A percentile compares a stretch with the other conserved stretches of the same genome.
phyloP scores from a whole-genome alignment of 2,888 invertebrate genomes.

The Nemapogon koenigi region DNA sequence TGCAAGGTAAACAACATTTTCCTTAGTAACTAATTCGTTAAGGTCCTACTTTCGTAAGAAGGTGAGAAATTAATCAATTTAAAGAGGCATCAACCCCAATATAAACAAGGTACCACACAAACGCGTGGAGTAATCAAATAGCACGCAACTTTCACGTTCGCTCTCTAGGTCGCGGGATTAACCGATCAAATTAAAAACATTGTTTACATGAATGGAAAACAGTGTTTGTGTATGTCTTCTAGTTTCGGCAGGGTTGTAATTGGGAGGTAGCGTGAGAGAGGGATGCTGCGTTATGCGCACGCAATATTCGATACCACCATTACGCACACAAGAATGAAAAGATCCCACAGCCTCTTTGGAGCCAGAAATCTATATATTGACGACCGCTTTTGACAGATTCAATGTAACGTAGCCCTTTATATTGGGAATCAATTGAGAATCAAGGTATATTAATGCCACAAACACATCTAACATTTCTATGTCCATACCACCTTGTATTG shows the following conservation, averaged over 20 bases:
- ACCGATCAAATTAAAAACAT: neutral
- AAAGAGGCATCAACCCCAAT: conserved; percentile 55
- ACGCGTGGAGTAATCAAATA: conserved; percentile 48
- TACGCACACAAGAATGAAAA: conserved; percentile 25
- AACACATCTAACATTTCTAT: conserved; percentile 19
- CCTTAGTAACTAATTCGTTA: too few relatives aligned
- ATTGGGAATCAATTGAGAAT: conserved; percentile 62
- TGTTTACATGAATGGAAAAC: conserved; percentile 15
- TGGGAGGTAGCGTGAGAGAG: conserved; percentile 20
- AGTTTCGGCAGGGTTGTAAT: conserved; percentile 1
- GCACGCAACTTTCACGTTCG: conserved; percentile 42
- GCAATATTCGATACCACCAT: conserved; percentile 33
- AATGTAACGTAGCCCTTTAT: conserved; percentile 58
- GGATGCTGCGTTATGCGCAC: too few relatives aligned
- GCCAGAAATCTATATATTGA: conserved; percentile 40
- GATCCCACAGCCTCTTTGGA: conserved; percentile 8
- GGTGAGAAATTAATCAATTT: conserved; percentile 54
- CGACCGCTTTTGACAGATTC: conserved; percentile 53
- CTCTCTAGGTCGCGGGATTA: conserved; percentile 29
- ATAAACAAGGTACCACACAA: conserved; percentile 56
- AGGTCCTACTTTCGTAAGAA: too few relatives aligned
- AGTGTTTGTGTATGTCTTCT: conserved; percentile 9
- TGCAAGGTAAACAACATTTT: too few relatives aligned
- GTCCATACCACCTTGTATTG: conserved; percentile 17
- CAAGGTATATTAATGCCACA: conserved; percentile 18